phyloP scores from a whole-genome alignment of 2,797 vertebrate genomes.

The Agapornis canus region DNA sequence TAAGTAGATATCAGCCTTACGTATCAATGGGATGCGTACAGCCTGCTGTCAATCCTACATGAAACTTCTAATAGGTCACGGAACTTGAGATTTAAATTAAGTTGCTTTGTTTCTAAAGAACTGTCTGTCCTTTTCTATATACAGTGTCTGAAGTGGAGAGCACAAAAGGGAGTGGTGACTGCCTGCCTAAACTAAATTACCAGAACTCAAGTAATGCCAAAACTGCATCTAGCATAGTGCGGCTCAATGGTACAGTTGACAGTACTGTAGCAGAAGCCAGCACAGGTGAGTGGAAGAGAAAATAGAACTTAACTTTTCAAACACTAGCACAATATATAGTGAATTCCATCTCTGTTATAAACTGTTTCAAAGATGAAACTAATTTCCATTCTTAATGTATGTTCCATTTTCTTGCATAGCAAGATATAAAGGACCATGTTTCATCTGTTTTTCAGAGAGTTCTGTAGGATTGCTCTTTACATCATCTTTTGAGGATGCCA shows the following conservation, averaged over 20 bases:
- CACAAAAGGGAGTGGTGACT: slow-evolving; percentile 78
- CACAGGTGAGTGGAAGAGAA: slow-evolving; percentile 59
- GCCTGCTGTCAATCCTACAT: background rate
- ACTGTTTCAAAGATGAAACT: background rate
- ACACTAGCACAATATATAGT: background rate
- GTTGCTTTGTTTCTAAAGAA: background rate
- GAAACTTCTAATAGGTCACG: background rate
- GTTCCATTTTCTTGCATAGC: background rate
- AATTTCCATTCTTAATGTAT: background rate
- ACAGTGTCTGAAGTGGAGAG: slow-evolving; percentile 80
- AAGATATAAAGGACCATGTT: background rate
- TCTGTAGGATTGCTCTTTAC: slow-evolving; percentile 74
- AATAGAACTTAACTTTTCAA: background rate
- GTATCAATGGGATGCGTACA: rapidly evolving
- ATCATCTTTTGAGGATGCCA: slow-evolving; percentile 69
- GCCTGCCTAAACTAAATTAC: slow-evolving; percentile 74
- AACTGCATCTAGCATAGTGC: slow-evolving; percentile 74
- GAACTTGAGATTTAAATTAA: background rate
- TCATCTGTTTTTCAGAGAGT: slow-evolving; percentile 67
- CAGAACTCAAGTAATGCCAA: slow-evolving; percentile 34
- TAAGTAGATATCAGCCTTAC: background rate
- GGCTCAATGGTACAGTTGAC: slow-evolving; percentile 52
- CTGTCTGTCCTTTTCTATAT: background rate
- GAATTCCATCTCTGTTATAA: background rate
- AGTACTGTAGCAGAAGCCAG: background rate